Evolutionary conservation across 1,140 invertebrate genomes (phyloP), one percentile per base, ranked within the genome.

Genomic region (Orussus abietinus): DNA sequence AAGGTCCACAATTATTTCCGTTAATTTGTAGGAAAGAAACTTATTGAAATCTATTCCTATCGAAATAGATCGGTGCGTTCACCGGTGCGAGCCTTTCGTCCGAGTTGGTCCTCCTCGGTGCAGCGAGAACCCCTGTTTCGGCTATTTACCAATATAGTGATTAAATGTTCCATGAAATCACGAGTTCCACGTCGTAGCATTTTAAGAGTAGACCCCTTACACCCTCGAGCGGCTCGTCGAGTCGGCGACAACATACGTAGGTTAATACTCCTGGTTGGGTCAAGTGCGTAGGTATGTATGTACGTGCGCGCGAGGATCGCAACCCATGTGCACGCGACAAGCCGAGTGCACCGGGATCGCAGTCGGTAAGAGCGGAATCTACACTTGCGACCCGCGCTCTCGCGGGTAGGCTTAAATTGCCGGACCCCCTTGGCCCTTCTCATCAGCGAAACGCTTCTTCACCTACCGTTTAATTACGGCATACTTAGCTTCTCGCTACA

Each of bases 161-260:
- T 66, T 65, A 70, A 72, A 72, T 66, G 67, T 68, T 64, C 47
- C 66, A 67, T 69, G 70, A 70, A 73, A 70, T 70, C 66, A 67
- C 62, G 42, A 64, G 66, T 70, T 71, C 64, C 67, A 71, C 61
- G 51, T 68, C 70, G 66, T 68, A 70, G 69, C 58, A 67, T 70
- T 73, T 70, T 57, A 71, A 71, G 61, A 68, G 66, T 62, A 43
- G n/a, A n/a, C n/a, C 42, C 42, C 19, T 19, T n/a, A 12, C 20
- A 18, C 13, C 18, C 5, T 35, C 29, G 12, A 29, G 29, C 34
- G 32, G 29, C 20, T 33, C 28, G 33, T n/a, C n/a, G n/a, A n/a
- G n/a, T n/a, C n/a, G n/a, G n/a, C 22, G 22, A 25, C 22, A 25
- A 25, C 19, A 30, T 46, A 45, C 38, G 47, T 42, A 45, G 45